Base-by-base conservation (phyloP, 1,140 invertebrate species). In the Hylaeus volcanicus region DNA sequence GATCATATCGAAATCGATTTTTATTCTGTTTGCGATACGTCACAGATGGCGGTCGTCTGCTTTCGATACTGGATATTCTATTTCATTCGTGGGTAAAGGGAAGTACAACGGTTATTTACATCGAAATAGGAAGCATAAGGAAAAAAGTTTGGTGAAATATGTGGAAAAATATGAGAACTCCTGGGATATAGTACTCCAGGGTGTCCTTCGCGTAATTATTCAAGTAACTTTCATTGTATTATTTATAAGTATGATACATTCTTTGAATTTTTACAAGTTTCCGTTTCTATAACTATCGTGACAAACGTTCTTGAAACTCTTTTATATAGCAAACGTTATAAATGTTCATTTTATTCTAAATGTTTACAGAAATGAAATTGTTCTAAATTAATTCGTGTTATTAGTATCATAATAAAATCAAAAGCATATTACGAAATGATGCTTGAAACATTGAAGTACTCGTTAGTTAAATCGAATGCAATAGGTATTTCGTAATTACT, bases 121-220 rank as follows among this genome's bases (percentile, higher is more conserved):
- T 58, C 6, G 64, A 45, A 75, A 11, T 14, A 4, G 5, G 43
- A 43, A 37, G 53, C 14, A 37, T 41, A 26, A 55, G 11, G 1
- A 9, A 45, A 15, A 51, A 55, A 75, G 45, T 9, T 8, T 48
- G 74, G 39, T 65, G 56, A 66, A 56, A 48, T 73, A 73, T 61
- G 43, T 73, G 12, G 71, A 37, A 48, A 26, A 11, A 48, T 73
- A 73, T 61, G 43, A 73, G 55, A 73, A 37, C n/a, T 37, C 56
- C 15, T 5, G 5, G 14, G 11, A 8, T 45, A n/a, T n/a, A 15
- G 14, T 45, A 5, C 4, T 6, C 8, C 64, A 26, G 15, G 1
- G 5, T 45, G 6, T 48, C 15, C 8, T 45, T 15, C n/a, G 6
- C 9, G 15, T n/a, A 45, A 11, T 15, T 6, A 48, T 15, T n/a